Evolutionary conservation across 2,888 invertebrate species (phyloP).

Genomic region (Serripes groenlandicus): DNA sequence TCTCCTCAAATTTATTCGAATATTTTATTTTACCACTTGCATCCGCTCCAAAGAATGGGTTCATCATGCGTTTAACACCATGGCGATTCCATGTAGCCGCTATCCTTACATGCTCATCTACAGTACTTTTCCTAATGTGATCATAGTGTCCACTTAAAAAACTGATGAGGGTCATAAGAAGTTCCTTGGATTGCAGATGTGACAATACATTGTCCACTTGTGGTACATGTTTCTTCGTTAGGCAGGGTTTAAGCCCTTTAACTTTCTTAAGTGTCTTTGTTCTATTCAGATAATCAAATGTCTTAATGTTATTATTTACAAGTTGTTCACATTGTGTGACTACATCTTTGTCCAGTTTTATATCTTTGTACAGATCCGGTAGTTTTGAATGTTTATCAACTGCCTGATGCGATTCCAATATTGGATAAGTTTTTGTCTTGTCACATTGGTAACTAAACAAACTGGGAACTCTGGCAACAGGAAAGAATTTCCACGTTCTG

Average conservation of each 20-base stretch:
- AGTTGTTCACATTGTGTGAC: neutral
- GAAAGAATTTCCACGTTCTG: conserved; percentile 52
- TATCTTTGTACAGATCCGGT: conserved; percentile 73
- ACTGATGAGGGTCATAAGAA: conserved; percentile 34
- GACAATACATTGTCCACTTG: conserved; percentile 24
- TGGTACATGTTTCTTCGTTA: neutral
- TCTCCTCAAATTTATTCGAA: conserved; percentile 87
- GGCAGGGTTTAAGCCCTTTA: neutral
- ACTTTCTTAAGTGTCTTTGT: neutral
- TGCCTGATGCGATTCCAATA: neutral
- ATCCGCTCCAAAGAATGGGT: neutral
- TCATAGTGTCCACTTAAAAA: conserved; percentile 54
- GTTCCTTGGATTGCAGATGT: conserved; percentile 7
- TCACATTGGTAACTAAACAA: conserved; percentile 91
- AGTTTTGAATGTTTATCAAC: conserved; percentile 9
- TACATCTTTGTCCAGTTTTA: conserved; percentile 77
- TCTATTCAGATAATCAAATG: neutral
- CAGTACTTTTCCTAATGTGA: conserved; percentile 86
- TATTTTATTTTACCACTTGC: neutral
- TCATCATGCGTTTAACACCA: conserved; percentile 68
- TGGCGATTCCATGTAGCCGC: conserved; percentile 93
- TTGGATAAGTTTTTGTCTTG: conserved; percentile 93
- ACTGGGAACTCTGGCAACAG: conserved; percentile 56
- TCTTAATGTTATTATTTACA: neutral
- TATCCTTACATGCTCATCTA: conserved; percentile 92